A percentile compares a stretch with the other conserved stretches of the same genome.
phyloP scores from a whole-genome alignment of 2,113 vertebrate species.

The Equus przewalskii region DNA sequence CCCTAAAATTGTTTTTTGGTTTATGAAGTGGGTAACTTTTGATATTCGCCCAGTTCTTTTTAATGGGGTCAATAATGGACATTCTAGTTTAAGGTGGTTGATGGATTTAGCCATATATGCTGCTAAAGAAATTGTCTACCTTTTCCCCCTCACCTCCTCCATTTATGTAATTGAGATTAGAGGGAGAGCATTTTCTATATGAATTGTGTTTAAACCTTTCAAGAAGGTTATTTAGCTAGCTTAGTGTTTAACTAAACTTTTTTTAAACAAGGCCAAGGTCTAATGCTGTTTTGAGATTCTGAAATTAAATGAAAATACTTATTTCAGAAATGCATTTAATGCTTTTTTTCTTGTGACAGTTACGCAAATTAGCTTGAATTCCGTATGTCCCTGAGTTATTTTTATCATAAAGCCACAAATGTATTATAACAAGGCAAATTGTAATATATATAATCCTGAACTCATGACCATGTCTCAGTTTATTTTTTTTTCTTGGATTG shows the following conservation, averaged over 20 bases:
- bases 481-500: constrained; percentile 93
- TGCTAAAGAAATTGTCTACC: constrained; percentile 84
- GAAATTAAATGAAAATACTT: constrained; percentile 88
- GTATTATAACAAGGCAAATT: constrained; percentile 96
- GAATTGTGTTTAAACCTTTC: constrained; percentile 79
- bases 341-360: constrained; percentile 89
- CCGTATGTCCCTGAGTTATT: constrained; percentile 91
- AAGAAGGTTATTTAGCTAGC: constrained; percentile 83
- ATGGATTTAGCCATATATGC: constrained; percentile 86
- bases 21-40: constrained; percentile 82
- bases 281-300: constrained; percentile 87
- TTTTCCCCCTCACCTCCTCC: constrained; percentile 71
- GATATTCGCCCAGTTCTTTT: constrained; percentile 83
- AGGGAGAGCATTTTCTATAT: constrained; percentile 84
- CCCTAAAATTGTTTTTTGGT: constrained; percentile 82
- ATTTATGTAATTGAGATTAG: constrained; percentile 76
- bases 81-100: constrained; percentile 84
- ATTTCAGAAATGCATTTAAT: constrained; percentile 89
- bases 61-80: constrained; percentile 78
- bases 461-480: constrained; percentile 93
- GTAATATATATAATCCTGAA: constrained; percentile 97
- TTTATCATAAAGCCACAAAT: constrained; percentile 93
- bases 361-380: constrained; percentile 90
- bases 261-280: constrained; percentile 84
- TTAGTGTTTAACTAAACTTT: constrained; percentile 84